Percentiles rank a stretch among this genome's conserved stretches.
Conservation (phyloP, 2,113 vertebrate genomes). For the Monopterus albus region DNA sequence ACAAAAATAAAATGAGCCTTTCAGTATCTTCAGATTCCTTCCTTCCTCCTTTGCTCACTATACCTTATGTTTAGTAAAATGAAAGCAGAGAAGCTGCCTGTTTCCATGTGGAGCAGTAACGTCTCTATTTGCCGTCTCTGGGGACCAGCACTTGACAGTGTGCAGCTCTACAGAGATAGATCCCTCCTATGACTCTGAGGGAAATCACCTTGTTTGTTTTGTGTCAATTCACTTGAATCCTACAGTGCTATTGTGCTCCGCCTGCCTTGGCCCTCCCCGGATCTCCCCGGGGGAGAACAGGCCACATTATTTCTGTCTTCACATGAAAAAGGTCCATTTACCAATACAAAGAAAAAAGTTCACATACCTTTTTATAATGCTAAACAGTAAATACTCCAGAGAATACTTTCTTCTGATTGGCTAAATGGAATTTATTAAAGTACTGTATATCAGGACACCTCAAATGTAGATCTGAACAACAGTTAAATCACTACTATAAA, state of each 20-base stretch:
- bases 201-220: constrained; percentile 77
- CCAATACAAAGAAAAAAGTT: constrained; percentile 16
- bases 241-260: constrained; percentile 51
- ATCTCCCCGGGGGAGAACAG: constrained; percentile 42
- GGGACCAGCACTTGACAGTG: constrained; percentile 71
- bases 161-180: constrained; percentile 59
- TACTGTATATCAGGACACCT: too few species aligned
- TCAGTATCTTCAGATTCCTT: constrained; percentile 21
- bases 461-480: too few species aligned
- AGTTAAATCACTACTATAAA: too few species aligned
- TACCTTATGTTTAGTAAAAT: constrained; percentile 62
- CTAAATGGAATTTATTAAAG: too few species aligned
- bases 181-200: constrained; percentile 63
- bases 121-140: constrained; percentile 77
- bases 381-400: neutral
- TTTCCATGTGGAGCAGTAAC: constrained; percentile 71
- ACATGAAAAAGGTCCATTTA: constrained; percentile 38
- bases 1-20: constrained; percentile 1
- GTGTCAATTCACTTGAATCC: constrained; percentile 77
- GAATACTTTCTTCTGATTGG: too few species aligned
- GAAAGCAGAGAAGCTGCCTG: constrained; percentile 59
- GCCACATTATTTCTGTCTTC: constrained; percentile 11
- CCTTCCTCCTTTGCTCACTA: constrained; percentile 18
- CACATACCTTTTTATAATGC: constrained; percentile 5
- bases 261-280: constrained; percentile 33